Conservation (phyloP, 2,888 invertebrate species). For the Netelia fuscicornis region DNA sequence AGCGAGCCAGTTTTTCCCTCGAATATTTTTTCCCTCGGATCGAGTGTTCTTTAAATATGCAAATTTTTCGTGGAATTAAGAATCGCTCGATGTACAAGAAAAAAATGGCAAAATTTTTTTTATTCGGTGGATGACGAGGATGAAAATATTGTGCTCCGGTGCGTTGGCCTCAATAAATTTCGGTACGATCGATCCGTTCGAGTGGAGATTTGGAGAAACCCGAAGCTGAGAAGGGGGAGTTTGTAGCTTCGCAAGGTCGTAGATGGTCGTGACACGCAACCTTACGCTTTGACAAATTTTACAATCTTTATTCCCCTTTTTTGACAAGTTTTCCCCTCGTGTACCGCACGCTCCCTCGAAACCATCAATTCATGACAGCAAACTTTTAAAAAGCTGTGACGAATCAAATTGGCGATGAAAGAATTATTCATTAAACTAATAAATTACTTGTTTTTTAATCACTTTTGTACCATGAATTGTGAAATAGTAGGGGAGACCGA, state of each 20-base stretch:
- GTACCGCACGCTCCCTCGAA: neutral
- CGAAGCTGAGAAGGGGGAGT: neutral
- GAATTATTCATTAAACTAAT: neutral
- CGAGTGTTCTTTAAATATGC: constrained; percentile 58
- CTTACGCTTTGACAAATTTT: constrained; percentile 14
- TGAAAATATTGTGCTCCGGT: constrained; percentile 33
- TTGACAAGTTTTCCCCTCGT: neutral
- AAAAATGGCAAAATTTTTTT: too few relatives aligned
- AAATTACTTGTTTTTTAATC: neutral
- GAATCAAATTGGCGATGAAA: too few relatives aligned
- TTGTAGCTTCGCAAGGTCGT: neutral
- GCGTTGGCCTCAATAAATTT: constrained; percentile 27
- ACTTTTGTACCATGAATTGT: neutral
- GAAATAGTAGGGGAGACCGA: too few relatives aligned
- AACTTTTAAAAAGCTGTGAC: too few relatives aligned
- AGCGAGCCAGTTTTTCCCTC: neutral
- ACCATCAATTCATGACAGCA: neutral
- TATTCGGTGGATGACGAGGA: constrained; percentile 34
- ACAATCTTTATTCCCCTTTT: neutral
- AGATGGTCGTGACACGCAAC: constrained; percentile 50
- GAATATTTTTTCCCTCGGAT: constrained; percentile 16
- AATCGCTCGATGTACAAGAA: too few relatives aligned
- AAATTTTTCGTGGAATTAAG: constrained; percentile 28
- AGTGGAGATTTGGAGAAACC: constrained; percentile 23
- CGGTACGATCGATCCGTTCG: constrained; percentile 57